Conservation (phyloP, 2,888 invertebrate species). For the Stomorhina lunata region DNA sequence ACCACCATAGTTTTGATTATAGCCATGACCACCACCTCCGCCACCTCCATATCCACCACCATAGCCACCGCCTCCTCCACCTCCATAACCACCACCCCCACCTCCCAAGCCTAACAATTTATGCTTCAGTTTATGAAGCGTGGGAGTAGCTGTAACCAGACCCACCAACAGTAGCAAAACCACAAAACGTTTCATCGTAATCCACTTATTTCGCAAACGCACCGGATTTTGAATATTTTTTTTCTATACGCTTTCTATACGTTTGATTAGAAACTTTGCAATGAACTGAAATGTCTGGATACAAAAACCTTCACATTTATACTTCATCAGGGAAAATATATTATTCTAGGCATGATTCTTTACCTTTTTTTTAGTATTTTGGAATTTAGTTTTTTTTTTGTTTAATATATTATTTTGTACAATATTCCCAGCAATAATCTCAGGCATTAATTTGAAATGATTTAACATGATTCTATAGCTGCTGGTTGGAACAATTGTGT, state of each 20-base stretch:
- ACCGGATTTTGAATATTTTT: conserved; percentile 33
- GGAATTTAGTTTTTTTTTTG: conserved; percentile 12
- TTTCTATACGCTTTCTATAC: conserved; percentile 1
- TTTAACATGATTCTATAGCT: conserved; percentile 11
- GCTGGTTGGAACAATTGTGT: background rate
- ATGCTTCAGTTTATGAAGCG: conserved; percentile 62
- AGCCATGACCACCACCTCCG: conserved; percentile 15
- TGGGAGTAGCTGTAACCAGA: conserved; percentile 59
- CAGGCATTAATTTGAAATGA: conserved; percentile 18
- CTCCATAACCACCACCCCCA: conserved; percentile 27
- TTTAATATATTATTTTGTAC: conserved; percentile 23
- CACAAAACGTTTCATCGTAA: conserved; percentile 46
- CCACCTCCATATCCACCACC: conserved; percentile 43
- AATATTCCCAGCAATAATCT: conserved; percentile 44
- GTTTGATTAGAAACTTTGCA: conserved; percentile 56
- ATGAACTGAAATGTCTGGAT: conserved; percentile 57
- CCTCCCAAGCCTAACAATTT: conserved; percentile 55
- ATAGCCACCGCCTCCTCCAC: conserved; percentile 30
- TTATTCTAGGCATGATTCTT: conserved; percentile 60
- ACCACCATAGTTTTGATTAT: no score
- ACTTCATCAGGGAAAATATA: conserved; percentile 53
- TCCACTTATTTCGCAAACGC: conserved; percentile 1
- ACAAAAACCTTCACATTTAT: conserved; percentile 60
- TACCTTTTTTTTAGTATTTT: conserved; percentile 7
- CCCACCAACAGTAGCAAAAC: conserved; percentile 34